Evolutionary conservation across 1,140 invertebrate species (phyloP), one percentile per base, ranked within the genome.

Genomic region (Ectropis grisescens): DNA sequence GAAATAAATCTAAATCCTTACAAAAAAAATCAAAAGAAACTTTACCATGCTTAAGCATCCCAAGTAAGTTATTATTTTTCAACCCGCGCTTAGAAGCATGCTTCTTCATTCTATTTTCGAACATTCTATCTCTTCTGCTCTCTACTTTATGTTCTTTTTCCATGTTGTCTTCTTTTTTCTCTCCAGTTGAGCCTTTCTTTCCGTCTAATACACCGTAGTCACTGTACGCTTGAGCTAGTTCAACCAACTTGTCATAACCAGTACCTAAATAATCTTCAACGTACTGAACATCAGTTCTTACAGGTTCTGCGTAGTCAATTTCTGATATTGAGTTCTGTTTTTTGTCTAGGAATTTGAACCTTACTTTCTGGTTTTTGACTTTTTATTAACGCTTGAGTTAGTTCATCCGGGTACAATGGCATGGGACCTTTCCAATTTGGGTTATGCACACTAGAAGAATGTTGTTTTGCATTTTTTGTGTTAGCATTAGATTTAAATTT

Each of bases 141-240:
- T 12, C 15, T 45, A 38, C 4, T 33, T 38, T 2, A 24, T 8
- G 16, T 4, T 8, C 16, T 19, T n/a, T n/a, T n/a, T n/a, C n/a
- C n/a, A n/a, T n/a, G n/a, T n/a, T 19, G 8, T 19, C 16, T 4
- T 19, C 16, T 19, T 4, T 8, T 6, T 55, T 57, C 9, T 49
- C 48, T 41, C 3, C 8, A 4, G 3, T 8, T 11, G 22, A 16
- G 0, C 55, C 52, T 32, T 69, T 69, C 26, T 68, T 69, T 7
- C 25, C 51, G 31, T 58, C 47, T 2, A 79, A 11, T 0, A 79
- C 71, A 11, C 74, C 74, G 44, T 79, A 79, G 36, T 79, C 74
- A 41, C 74, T 79, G 13, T 79, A 79, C 0, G 71, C 74, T 53
- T 79, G 74, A 1, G 71, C 69, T 40, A 66, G 47, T 44, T 58